phyloP scores from a whole-genome alignment of 2,888 invertebrate species.

The Synergus itoensis region DNA sequence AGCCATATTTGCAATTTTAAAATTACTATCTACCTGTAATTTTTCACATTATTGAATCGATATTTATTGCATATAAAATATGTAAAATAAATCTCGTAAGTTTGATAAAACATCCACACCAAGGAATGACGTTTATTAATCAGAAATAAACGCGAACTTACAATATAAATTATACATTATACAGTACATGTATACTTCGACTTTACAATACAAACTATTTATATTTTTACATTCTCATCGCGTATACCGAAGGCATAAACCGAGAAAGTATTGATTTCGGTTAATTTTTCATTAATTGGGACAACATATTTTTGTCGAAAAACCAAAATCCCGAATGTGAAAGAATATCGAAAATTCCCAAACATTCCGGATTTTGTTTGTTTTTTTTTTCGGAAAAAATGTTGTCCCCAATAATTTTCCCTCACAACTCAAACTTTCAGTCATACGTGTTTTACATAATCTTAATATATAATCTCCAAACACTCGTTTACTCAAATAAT shows the following conservation, averaged over 20 bases:
- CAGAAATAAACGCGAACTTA: conserved; percentile 50
- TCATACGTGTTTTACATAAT: conserved; percentile 26
- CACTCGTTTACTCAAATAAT: conserved; percentile 2
- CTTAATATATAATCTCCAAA: conserved; percentile 9
- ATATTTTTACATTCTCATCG: conserved; percentile 12
- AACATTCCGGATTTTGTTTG: too few relatives aligned
- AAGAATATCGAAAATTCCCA: too few relatives aligned
- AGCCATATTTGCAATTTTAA: not conserved
- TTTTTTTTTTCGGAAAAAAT: too few relatives aligned
- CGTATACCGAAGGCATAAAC: not conserved
- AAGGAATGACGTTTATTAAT: conserved; percentile 53
- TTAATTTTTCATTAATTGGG: not conserved
- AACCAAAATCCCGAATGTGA: too few relatives aligned
- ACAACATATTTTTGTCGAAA: too few relatives aligned
- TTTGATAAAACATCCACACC: conserved; percentile 42
- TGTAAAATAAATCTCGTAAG: not conserved
- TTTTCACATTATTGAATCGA: too few relatives aligned
- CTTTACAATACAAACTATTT: conserved; percentile 46
- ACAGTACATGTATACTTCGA: conserved; percentile 48
- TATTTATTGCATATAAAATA: too few relatives aligned
- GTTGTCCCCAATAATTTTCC: not conserved
- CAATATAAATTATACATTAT: conserved; percentile 48
- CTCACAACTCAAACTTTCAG: conserved; percentile 7
- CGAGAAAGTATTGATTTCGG: conserved; percentile 14
- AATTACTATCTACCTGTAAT: too few relatives aligned